Evolutionary conservation across 2,888 invertebrate species (phyloP).

Genomic region (Rhimphoctona megacephalus): DNA sequence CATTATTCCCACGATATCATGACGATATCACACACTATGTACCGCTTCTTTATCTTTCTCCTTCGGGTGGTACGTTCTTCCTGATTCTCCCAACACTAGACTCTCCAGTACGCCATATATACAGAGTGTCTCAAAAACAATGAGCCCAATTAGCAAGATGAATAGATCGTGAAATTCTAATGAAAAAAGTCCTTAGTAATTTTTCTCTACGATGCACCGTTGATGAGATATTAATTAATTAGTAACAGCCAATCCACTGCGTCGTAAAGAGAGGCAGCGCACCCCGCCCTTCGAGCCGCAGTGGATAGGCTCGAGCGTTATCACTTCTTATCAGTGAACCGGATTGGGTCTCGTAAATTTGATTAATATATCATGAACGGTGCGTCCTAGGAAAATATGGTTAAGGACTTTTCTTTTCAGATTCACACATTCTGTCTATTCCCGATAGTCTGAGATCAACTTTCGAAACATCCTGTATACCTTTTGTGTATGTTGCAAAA

Average conservation of each 20-base stretch:
- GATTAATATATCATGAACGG: not conserved
- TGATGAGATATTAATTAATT: not conserved
- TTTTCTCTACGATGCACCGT: not conserved
- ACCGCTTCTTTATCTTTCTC: slow-evolving; percentile 54
- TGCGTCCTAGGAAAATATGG: not conserved
- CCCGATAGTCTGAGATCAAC: not conserved
- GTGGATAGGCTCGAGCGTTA: not conserved
- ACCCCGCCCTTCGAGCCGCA: not conserved
- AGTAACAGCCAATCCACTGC: not conserved
- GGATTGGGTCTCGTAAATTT: not conserved
- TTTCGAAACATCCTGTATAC: not conserved
- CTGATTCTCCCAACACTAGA: slow-evolving; percentile 43
- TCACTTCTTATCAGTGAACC: not conserved
- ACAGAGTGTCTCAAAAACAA: not conserved
- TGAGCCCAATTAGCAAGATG: not conserved
- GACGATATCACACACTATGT: slow-evolving; percentile 44
- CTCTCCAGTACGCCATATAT: not conserved
- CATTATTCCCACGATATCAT: slow-evolving; percentile 62
- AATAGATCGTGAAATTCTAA: not conserved
- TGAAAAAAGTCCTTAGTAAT: not conserved
- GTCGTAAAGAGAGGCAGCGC: not conserved
- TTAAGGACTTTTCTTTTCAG: not conserved
- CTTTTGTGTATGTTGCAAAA: not conserved
- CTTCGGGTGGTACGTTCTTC: slow-evolving; percentile 50
- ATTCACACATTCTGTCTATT: not conserved